Conservation (phyloP, 2,797 vertebrate species). For the Sebastolobus altivelis region DNA sequence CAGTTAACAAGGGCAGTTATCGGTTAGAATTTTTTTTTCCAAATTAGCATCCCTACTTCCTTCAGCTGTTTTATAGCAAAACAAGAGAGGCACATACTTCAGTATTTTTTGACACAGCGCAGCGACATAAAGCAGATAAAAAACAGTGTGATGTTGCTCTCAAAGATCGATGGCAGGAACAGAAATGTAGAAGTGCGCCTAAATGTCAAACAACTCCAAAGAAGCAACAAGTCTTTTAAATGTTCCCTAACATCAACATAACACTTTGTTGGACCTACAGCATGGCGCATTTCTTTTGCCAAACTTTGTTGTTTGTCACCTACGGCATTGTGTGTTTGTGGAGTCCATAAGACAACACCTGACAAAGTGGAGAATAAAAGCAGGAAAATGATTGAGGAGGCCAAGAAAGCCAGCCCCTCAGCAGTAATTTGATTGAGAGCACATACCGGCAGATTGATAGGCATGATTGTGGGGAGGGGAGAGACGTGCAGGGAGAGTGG, state of each 20-base stretch:
- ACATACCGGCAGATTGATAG: conserved; percentile 57
- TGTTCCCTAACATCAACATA: conserved; percentile 2
- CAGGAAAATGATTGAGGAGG: conserved; percentile 43
- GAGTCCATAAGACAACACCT: conserved; percentile 27
- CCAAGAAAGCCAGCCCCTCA: conserved; percentile 50
- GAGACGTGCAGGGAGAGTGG: conserved; percentile 50
- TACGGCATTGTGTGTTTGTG: neutral
- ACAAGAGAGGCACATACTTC: neutral
- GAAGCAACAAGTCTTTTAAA: conserved; percentile 20
- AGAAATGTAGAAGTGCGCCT: neutral
- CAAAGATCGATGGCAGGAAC: conserved; percentile 14
- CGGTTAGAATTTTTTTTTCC: no score
- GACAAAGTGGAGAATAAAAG: conserved; percentile 26
- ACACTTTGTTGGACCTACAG: neutral
- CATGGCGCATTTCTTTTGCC: neutral
- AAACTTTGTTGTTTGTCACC: conserved; percentile 15
- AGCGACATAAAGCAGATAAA: conserved; percentile 20
- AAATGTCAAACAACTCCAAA: neutral
- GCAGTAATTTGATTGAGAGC: conserved; percentile 54
- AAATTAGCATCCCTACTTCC: neutral
- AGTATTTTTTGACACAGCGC: conserved; percentile 4
- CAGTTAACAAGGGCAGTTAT: no score
- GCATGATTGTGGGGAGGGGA: conserved; percentile 56
- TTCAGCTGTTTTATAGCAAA: neutral
- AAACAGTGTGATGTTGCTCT: neutral